Percentiles rank a stretch among this genome's conserved stretches.
These are phyloP conservation scores for Eriocheir sinensis DNA, from an alignment of 1,140 invertebrate genomes.

Conservation along the genomic window DNA sequence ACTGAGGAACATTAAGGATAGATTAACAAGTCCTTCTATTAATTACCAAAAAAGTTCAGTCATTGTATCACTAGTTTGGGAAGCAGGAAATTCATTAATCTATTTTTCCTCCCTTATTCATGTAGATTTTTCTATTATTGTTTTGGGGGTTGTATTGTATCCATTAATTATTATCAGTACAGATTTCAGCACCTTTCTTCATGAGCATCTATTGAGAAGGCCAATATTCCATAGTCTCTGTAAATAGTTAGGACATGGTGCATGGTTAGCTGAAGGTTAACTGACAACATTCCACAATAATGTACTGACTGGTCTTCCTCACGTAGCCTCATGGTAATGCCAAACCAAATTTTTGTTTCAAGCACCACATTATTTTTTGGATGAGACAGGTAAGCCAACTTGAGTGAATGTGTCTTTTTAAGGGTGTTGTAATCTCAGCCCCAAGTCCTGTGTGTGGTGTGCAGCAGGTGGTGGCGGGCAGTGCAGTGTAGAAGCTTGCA, in stretches of 20 bases:
- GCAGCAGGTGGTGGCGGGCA: conserved; percentile 7
- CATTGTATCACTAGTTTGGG: background rate
- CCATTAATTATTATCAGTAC: no score
- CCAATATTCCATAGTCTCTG: no score
- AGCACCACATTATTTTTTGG: conserved; percentile 63
- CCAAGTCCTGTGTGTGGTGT: background rate
- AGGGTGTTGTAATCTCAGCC: background rate
- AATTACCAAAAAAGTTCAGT: background rate
- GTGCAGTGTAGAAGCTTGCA: background rate
- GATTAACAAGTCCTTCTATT: no score
- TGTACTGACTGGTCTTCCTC: no score
- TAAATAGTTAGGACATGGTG: no score
- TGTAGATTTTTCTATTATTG: no score
- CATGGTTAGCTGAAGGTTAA: no score
- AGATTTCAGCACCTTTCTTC: no score
- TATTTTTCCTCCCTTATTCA: no score
- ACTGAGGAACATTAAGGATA: background rate
- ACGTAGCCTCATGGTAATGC: background rate
- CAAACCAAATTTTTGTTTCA: conserved; percentile 42
- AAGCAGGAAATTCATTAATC: no score
- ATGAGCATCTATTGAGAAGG: no score
- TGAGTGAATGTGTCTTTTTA: background rate
- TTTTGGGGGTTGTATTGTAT: no score
- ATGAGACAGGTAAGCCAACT: conserved; percentile 59
- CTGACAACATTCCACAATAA: background rate